Conservation (phyloP, 2,888 invertebrate species). For the Eretmocerus hayati region DNA sequence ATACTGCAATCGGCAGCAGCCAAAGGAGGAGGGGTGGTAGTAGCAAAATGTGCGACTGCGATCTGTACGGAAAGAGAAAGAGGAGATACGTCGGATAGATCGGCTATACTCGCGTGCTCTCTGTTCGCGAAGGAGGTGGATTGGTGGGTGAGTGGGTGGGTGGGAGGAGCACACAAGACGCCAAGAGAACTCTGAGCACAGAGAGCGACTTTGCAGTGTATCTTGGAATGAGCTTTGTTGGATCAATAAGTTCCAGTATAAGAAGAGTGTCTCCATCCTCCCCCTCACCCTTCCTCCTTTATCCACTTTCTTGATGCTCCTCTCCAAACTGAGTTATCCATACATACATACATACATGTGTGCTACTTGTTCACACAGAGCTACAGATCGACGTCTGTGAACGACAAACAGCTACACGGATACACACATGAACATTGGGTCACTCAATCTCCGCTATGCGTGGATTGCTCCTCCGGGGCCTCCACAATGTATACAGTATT, state of each 20-base stretch:
- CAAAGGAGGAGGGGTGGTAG: not conserved
- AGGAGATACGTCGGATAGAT: slow-evolving; percentile 24
- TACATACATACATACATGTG: no score
- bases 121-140: not conserved
- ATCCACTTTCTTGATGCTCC: slow-evolving; percentile 22
- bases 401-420: no score
- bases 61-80: slow-evolving; percentile 17
- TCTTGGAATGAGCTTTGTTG: slow-evolving; percentile 50
- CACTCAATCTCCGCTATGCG: slow-evolving; percentile 37
- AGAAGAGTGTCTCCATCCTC: slow-evolving; percentile 42
- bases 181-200: slow-evolving; percentile 30
- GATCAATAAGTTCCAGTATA: slow-evolving; percentile 49
- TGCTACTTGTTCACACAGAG: no score
- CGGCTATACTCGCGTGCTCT: slow-evolving; percentile 20
- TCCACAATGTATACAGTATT: no score
- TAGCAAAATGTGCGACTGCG: not conserved
- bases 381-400: no score
- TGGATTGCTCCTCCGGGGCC: not conserved
- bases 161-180: slow-evolving; percentile 17
- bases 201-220: slow-evolving; percentile 47
- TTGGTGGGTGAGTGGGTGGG: no score
- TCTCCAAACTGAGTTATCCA: no score
- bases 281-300: slow-evolving; percentile 21
- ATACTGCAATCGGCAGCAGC: slow-evolving; percentile 17
- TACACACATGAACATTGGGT: no score